Evolutionary conservation across 2,797 vertebrate species (phyloP), one percentile per base, ranked within the genome.

Genomic region (Heliangelus exortis): DNA sequence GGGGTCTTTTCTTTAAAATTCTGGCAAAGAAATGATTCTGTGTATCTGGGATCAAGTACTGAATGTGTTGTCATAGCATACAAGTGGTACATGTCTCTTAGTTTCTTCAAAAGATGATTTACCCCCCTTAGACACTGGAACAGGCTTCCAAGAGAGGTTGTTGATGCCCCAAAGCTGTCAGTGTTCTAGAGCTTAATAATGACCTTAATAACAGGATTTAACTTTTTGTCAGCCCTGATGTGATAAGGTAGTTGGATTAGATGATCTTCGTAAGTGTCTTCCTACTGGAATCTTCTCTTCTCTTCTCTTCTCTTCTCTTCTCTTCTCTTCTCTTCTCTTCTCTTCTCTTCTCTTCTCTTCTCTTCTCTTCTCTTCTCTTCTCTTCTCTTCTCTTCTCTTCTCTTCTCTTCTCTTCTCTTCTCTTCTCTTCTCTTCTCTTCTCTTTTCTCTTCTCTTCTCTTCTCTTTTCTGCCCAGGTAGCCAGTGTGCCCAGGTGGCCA

Each of bases 261-360:
- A 7, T 39, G 1, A 1, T 26, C 0, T 0, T 28, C 53, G 6
- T 17, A 65, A 48, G 13, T 43, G 4, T 8, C 12, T 57, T 51
- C 20, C 14, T 51, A 36, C 3, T 19, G 11, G 47, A 36, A 36
- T 36, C 12, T 43, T 43, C 43, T 43, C 43, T 43, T 43, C 43
- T 43, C 43, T 43, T 43, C 43, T 43, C 43, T 43, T 43, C 43
- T 43, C 43, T 41, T 75, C 31, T 2, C 9, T 22, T 83, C 31
- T 36, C 17, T 25, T 43, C 29, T 41, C 9, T 13, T 59, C 58
- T 4, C 19, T 31, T 69, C 34, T 17, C 14, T 59, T 59, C 33
- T 2, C 8, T 28, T 81, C 54, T 23, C 7, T 34, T 61, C 57
- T 22, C 15, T 20, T 53, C 18, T 25, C 12, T 29, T 34, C 45